These are phyloP conservation scores for Dendrophyllia cribrosa DNA, from an alignment of 64 coral and sea anemone genomes.

Conservation along the genomic window DNA sequence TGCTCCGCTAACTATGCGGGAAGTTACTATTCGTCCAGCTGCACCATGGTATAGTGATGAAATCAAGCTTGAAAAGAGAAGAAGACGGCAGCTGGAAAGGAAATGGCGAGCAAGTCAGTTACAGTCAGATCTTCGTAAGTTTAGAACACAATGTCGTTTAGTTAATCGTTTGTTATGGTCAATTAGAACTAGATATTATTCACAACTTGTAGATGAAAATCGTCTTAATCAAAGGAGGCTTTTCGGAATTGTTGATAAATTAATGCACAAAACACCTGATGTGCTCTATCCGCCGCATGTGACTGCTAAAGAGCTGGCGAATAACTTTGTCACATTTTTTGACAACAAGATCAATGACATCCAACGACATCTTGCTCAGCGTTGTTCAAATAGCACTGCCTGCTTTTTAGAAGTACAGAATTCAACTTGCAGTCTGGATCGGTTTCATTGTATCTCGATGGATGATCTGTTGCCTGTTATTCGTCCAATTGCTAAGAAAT, in stretches of 20 bases:
- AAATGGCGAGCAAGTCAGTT: conserved; percentile 6
- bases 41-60: conserved; percentile 57
- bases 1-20: conserved; percentile 30
- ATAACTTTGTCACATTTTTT: no score
- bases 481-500: no score
- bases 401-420: no score
- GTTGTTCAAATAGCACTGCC: no score
- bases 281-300: conserved; percentile 9
- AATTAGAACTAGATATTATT: conserved; percentile 29
- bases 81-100: no score
- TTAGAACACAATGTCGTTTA: conserved; percentile 29
- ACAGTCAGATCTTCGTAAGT: conserved; percentile 6
- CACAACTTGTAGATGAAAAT: conserved; percentile 33
- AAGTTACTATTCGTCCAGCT: conserved; percentile 57
- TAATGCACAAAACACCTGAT: neutral
- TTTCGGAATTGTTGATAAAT: conserved; percentile 14
- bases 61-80: conserved; percentile 49
- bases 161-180: conserved; percentile 40
- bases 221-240: conserved; percentile 2
- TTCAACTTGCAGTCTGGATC: no score
- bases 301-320: no score
- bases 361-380: no score
- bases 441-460: no score
- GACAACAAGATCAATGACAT: no score
- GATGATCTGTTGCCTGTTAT: no score